A percentile compares a stretch with the other conserved stretches of the same genome.
phyloP scores from a whole-genome alignment of 2,888 invertebrate species.

The Nomada fabriciana region DNA sequence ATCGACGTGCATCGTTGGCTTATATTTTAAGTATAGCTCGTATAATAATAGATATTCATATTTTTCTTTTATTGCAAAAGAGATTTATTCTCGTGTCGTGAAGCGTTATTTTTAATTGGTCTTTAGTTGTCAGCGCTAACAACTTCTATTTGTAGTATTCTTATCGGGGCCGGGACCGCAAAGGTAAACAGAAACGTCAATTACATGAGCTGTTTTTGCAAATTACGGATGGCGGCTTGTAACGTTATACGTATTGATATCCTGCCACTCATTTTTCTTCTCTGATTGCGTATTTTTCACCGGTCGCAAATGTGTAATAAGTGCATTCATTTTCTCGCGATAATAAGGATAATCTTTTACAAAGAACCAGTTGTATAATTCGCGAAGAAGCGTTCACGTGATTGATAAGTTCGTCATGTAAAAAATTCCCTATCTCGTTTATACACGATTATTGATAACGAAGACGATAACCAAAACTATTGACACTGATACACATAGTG shows the following conservation, averaged over 20 bases:
- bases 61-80: neutral
- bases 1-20: neutral
- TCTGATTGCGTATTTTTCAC: neutral
- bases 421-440: constrained; percentile 3
- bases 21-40: neutral
- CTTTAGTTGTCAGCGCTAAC: neutral
- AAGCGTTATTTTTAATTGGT: neutral
- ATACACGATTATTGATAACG: constrained; percentile 15
- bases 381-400: neutral
- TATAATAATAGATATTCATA: neutral
- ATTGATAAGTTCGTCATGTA: neutral
- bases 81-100: neutral
- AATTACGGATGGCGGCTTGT: neutral
- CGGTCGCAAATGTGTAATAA: neutral
- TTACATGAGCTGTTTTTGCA: constrained; percentile 11
- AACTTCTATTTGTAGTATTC: neutral
- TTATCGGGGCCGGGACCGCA: neutral
- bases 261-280: neutral
- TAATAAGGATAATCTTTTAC: neutral
- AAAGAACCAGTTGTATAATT: constrained; percentile 6
- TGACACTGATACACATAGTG: no score
- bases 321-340: neutral
- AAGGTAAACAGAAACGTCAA: neutral
- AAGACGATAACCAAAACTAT: neutral
- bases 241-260: neutral